Percentiles rank a stretch among this genome's conserved stretches.
phyloP scores from a whole-genome alignment of 2,888 invertebrate species.

The Mythimna lalbum region DNA sequence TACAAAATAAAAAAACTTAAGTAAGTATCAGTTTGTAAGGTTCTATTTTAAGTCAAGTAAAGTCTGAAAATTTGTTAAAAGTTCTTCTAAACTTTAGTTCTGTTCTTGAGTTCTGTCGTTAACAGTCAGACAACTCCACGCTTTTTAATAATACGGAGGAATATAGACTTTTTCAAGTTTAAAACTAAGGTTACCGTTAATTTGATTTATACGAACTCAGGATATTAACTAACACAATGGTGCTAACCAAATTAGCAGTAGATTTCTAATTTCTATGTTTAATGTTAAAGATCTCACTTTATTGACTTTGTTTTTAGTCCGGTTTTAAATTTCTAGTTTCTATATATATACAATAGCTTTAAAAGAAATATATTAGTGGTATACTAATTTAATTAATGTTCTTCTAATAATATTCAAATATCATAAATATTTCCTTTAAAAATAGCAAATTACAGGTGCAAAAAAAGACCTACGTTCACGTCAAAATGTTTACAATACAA shows the following conservation, averaged over 20 bases:
- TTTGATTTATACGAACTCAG: too few species aligned
- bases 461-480: too few species aligned
- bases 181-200: background rate
- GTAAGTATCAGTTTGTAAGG: background rate
- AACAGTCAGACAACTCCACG: background rate
- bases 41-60: slow-evolving; percentile 7
- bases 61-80: background rate
- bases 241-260: background rate
- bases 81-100: background rate
- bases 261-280: background rate
- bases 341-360: background rate
- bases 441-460: too few species aligned
- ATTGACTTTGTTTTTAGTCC: background rate
- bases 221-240: too few species aligned
- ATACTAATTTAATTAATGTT: background rate
- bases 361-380: background rate
- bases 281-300: background rate
- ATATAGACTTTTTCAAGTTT: background rate
- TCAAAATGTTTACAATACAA: too few species aligned
- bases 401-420: background rate
- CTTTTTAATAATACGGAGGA: background rate
- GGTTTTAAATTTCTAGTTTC: background rate
- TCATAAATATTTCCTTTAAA: background rate
- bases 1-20: background rate
- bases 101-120: background rate